Evolutionary conservation across 2,797 vertebrate genomes (phyloP), one percentile per base, ranked within the genome.

Genomic region (Prunella strophiata): DNA sequence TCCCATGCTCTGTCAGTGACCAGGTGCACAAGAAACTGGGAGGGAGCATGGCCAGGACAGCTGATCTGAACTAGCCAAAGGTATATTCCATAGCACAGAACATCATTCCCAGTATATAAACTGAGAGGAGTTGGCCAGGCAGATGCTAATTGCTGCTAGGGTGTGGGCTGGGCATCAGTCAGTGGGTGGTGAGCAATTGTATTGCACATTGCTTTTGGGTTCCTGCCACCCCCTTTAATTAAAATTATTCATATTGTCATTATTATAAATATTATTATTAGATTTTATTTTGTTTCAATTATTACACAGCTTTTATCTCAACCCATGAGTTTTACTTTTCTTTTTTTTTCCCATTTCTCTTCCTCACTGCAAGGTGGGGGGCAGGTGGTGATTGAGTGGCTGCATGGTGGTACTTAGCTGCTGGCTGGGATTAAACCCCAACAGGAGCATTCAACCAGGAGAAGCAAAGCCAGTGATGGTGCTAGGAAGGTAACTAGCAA

Each of bases 111-210:
- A 40, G 15, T 30, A 51, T 45, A 26, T 34, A 63, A 83, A 65
- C n/a, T 63, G 38, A 63, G 43, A 32, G 20, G 11, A 65, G 29
- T 34, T 45, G 51, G 15, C 43, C n/a, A 77, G 17, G 16, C n/a
- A 65, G 29, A 71, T 0, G 0, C 63, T 54, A 38, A 32, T 48
- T 67, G 15, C 47, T 83, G n/a, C 45, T 51, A 0, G 0, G 17
- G 9, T 40, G 30, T 55, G 18, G 29, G 30, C 72, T 77, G 17
- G 38, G 8, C 45, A 45, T 62, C 65, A 30, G 15, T 47, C 29
- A 34, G 29, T 13, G 9, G 5, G 15, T 45, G 17, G 29, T 47
- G 29, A 65, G n/a, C n/a, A 89, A 63, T 5, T 40, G 11, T 40
- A 30, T 18, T 51, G n/a, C 76, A 23, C 36, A 25, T 38, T 23